phyloP scores from a whole-genome alignment of 2,113 vertebrate species.

The Pitta sordida region DNA sequence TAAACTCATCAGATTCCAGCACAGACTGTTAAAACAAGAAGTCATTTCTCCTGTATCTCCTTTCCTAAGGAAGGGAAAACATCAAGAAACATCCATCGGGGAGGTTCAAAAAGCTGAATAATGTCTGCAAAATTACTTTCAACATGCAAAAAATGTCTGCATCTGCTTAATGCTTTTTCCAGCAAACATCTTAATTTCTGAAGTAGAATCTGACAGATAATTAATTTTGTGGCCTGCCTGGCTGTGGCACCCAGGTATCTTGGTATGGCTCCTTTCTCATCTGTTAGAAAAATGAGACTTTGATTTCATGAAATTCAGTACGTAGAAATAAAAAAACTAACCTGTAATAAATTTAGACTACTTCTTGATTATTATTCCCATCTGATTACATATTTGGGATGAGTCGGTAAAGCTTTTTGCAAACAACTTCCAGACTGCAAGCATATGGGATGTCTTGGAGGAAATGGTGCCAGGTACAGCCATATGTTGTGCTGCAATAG shows the following conservation, averaged over 20 bases:
- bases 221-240: not conserved
- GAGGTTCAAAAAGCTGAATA: not conserved
- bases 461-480: slow-evolving; percentile 2
- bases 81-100: rapidly evolving
- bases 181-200: not conserved
- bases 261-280: not conserved
- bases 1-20: not conserved
- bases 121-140: not conserved
- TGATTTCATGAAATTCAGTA: not conserved
- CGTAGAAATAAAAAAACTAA: not conserved
- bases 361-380: not conserved
- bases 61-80: not conserved
- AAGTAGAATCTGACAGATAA: not conserved
- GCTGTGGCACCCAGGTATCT: not conserved
- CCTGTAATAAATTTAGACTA: not conserved
- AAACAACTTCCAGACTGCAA: slow-evolving; percentile 10
- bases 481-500: not conserved
- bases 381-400: not conserved
- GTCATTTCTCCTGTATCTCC: not conserved
- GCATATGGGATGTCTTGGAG: slow-evolving; percentile 23
- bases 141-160: not conserved
- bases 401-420: not conserved
- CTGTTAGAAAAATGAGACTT: not conserved
- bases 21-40: not conserved
- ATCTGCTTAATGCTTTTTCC: not conserved